Evolutionary conservation across 64 coral and sea anemone genomes (phyloP).

Genomic region (Porites australiensis): DNA sequence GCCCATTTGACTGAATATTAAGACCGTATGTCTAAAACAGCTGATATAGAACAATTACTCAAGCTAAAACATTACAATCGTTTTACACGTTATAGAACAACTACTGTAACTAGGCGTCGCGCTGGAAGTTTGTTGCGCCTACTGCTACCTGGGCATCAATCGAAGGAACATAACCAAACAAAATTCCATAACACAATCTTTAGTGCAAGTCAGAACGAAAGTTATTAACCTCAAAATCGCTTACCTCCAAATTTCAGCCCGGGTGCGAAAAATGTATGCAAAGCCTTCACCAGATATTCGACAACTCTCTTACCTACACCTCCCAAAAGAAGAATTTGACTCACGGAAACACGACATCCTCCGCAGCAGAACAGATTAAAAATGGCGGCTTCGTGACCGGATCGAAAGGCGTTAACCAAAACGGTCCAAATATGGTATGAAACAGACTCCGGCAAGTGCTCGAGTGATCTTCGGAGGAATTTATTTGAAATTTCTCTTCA

Average conservation of each 20-base stretch:
- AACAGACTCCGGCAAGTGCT: not conserved
- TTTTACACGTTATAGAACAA: too few relatives aligned
- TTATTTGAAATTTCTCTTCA: not conserved
- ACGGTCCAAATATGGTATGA: slow-evolving; percentile 49
- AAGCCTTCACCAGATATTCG: not conserved
- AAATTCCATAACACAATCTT: slow-evolving; percentile 20
- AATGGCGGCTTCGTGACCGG: slow-evolving; percentile 21
- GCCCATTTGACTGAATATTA: not conserved
- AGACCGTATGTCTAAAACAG: not conserved
- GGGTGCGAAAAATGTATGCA: not conserved
- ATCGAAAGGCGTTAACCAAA: not conserved
- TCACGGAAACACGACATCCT: slow-evolving; percentile 40
- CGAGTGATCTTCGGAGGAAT: slow-evolving; percentile 17
- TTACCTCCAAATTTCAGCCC: slow-evolving; percentile 15
- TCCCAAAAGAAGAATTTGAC: slow-evolving; percentile 54
- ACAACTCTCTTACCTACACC: slow-evolving; percentile 6
- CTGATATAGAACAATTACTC: not conserved
- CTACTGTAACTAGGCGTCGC: too few relatives aligned
- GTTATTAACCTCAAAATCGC: not conserved
- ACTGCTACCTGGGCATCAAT: not conserved
- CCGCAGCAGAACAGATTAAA: not conserved
- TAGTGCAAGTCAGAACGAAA: not conserved
- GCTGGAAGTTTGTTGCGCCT: not conserved
- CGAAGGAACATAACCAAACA: not conserved
- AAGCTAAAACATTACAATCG: not conserved